These are phyloP conservation scores for Chaetodon trifasciatus DNA, from an alignment of 2,797 vertebrate genomes.

Conservation along the genomic window DNA sequence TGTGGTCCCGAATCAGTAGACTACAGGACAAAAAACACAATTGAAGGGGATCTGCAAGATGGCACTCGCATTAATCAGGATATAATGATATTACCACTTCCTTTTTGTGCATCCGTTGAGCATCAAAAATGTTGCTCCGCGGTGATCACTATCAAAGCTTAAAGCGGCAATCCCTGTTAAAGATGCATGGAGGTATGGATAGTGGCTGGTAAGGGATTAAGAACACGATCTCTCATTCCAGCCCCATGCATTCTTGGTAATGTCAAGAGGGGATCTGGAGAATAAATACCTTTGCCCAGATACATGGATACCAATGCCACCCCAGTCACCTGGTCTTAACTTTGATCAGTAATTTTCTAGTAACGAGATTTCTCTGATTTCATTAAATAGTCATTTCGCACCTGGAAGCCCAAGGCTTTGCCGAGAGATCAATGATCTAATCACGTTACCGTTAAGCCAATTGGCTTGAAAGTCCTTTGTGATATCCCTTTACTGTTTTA, in stretches of 20 bases:
- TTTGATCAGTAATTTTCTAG: constrained; percentile 89
- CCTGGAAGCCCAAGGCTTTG: constrained; percentile 85
- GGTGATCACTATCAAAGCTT: constrained; percentile 71
- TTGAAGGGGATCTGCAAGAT: constrained; percentile 40
- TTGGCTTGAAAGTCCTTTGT: constrained; percentile 87
- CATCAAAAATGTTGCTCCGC: constrained; percentile 32
- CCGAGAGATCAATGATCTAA: constrained; percentile 88
- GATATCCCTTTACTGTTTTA: constrained; percentile 88
- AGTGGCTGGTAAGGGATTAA: constrained; percentile 77
- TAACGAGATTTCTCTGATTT: constrained; percentile 89
- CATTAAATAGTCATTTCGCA: constrained; percentile 87
- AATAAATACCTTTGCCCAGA: constrained; percentile 82
- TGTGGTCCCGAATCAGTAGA: constrained; percentile 26
- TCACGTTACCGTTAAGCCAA: constrained; percentile 85
- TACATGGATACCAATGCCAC: constrained; percentile 75
- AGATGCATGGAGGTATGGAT: constrained; percentile 73
- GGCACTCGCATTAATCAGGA: constrained; percentile 58
- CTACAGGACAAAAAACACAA: constrained; percentile 29
- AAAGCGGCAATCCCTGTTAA: constrained; percentile 62
- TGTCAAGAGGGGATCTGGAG: constrained; percentile 79
- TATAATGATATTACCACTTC: constrained; percentile 63
- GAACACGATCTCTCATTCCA: constrained; percentile 68
- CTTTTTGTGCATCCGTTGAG: constrained; percentile 52
- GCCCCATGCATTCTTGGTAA: constrained; percentile 67
- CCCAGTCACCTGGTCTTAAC: constrained; percentile 81